Conservation (phyloP, 2,888 invertebrate species). For the Leptinotarsa haldemani region DNA sequence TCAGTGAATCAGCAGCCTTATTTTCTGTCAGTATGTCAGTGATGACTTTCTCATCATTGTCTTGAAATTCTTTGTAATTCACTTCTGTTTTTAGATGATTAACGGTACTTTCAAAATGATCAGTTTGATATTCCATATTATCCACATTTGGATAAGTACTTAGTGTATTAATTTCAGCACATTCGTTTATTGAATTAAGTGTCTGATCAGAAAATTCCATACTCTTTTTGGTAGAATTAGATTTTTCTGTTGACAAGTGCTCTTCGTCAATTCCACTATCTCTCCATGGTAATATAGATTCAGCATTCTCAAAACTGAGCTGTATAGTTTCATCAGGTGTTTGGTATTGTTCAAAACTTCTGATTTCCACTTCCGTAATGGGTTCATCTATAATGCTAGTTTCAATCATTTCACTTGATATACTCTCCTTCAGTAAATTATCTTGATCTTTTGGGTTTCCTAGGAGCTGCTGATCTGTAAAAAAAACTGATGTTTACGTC, state of each 20-base stretch:
- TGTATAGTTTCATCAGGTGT: neutral
- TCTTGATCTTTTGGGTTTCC: conserved; percentile 14
- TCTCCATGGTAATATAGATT: neutral
- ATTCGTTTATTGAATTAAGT: neutral
- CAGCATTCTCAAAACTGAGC: neutral
- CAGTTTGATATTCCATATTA: neutral
- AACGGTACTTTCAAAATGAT: neutral
- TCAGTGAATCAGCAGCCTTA: neutral
- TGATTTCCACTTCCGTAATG: conserved; percentile 8
- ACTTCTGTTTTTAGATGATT: neutral
- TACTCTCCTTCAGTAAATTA: conserved; percentile 13
- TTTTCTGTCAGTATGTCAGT: neutral
- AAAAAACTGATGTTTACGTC: too few species aligned
- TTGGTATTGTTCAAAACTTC: neutral
- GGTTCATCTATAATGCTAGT: conserved; percentile 11
- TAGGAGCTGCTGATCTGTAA: too few species aligned
- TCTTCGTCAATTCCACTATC: neutral
- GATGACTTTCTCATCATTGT: neutral
- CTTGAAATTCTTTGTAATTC: neutral
- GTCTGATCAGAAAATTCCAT: neutral
- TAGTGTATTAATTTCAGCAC: too few species aligned
- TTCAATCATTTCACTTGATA: conserved; percentile 14
- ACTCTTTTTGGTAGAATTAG: neutral
- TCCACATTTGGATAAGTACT: neutral
- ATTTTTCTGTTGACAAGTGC: neutral